phyloP scores from a whole-genome alignment of 2,888 invertebrate genomes.

The Megastigmus dorsalis region DNA sequence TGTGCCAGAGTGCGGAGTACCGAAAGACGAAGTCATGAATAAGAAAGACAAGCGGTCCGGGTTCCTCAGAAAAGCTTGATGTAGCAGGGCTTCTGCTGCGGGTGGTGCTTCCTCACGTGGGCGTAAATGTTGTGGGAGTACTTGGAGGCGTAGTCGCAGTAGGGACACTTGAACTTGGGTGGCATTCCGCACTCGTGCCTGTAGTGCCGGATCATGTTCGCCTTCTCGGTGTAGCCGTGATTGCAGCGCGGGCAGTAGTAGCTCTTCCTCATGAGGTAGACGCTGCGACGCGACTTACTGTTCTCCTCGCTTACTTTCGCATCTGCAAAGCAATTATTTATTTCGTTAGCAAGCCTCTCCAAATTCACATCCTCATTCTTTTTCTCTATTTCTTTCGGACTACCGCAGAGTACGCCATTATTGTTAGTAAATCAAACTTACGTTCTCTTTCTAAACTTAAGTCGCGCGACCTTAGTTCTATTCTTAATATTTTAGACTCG shows the following conservation, averaged over 20 bases:
- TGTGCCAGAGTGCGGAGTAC: too few species aligned
- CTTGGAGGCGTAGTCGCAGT: constrained; percentile 65
- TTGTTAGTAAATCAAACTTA: too few species aligned
- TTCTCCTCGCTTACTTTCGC: background rate
- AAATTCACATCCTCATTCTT: too few species aligned
- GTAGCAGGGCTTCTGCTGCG: constrained; percentile 53
- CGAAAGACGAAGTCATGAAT: too few species aligned
- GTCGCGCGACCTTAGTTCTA: too few species aligned
- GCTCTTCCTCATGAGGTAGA: constrained; percentile 38
- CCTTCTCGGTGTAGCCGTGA: constrained; percentile 59
- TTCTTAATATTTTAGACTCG: too few species aligned
- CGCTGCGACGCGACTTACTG: background rate
- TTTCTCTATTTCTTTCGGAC: too few species aligned
- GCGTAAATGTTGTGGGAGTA: constrained; percentile 65
- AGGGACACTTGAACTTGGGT: constrained; percentile 71
- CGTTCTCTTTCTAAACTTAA: too few species aligned
- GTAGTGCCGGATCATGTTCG: constrained; percentile 63
- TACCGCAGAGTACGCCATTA: too few species aligned
- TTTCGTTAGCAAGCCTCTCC: constrained; percentile 14
- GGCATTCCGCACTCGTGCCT: constrained; percentile 69
- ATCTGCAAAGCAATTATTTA: constrained; percentile 24
- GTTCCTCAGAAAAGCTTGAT: too few species aligned
- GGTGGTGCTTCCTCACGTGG: constrained; percentile 65
- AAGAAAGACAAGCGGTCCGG: background rate
- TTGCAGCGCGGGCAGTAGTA: constrained; percentile 60